Evolutionary conservation across 1,140 invertebrate genomes (phyloP), one percentile per base, ranked within the genome.

Genomic region (Helicoverpa armigera): DNA sequence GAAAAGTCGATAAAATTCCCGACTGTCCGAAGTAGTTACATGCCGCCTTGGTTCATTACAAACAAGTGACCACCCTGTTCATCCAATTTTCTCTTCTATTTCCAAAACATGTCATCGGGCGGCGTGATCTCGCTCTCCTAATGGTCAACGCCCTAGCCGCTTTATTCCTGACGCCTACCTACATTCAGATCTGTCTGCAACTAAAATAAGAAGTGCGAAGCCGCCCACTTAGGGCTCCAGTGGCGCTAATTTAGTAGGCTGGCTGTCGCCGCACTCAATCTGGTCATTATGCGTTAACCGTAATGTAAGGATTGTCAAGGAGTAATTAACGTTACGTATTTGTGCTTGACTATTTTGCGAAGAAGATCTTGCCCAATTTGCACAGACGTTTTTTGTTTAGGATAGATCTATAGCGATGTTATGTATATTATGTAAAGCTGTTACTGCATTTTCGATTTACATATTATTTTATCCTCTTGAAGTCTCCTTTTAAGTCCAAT

Each of bases 131-230:
- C 14, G 35, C 31, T 58, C 54, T 50, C 50, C 35, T 72, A 69
- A 60, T 74, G 72, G 72, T 74, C 72, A 74, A 60, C 72, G 72
- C 72, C 56, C 72, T 58, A 74, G 70, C 58, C 56, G 73, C 54
- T 75, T 60, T 75, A 63, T 76, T 76, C 73, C 63, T 76, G 23
- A 58, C 73, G 73, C 73, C 73, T 76, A 63, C 73, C 73, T 76
- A 63, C 31, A 67, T 67, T 60, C 3, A 58, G 43, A 60, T 60
- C 14, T 29, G 29, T 56, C 50, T 54, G 29, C 7, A 23, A 18
- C 73, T 60, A 48, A 76, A 76, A 76, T 76, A 63, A 76, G 31
- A 60, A 63, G 58, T 58, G 54, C n/a, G n/a, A 76, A 51, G 53
- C 7, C 65, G 16, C 70, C 51, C 53, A 74, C 72, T 61, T 23